Percentiles rank a stretch among this genome's conserved stretches.
phyloP scores from a whole-genome alignment of 2,113 vertebrate species.

The Montifringilla adamsi region DNA sequence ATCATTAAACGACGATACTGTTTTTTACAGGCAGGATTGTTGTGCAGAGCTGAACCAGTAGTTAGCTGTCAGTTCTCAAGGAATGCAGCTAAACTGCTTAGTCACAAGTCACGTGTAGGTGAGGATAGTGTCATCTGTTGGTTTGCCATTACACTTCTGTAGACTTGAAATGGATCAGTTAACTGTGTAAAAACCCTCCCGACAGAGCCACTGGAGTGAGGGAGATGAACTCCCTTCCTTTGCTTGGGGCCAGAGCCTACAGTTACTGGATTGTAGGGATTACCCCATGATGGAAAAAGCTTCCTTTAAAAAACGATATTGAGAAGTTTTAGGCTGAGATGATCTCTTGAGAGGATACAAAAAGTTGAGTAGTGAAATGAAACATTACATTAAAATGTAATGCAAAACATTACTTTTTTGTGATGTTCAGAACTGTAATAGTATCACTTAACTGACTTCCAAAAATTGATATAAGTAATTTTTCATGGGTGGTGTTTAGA shows the following conservation, averaged over 20 bases:
- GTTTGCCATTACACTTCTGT: not conserved
- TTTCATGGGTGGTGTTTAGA: not conserved
- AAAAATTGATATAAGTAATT: not conserved
- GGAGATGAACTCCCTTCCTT: not conserved
- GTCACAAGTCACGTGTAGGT: not conserved
- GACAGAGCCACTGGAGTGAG: not conserved
- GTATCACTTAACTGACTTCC: not conserved
- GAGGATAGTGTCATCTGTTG: not conserved
- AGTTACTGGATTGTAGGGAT: not conserved
- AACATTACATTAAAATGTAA: not conserved
- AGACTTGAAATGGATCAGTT: not conserved
- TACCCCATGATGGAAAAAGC: not conserved
- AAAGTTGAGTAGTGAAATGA: not conserved
- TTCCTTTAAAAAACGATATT: not conserved
- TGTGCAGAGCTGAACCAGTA: not conserved
- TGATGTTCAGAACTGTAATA: not conserved
- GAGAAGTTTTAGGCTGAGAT: not conserved
- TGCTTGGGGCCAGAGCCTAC: not conserved
- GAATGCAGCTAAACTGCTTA: not conserved
- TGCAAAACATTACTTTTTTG: not conserved
- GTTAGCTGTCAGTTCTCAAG: not conserved
- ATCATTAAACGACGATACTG: rapidly evolving
- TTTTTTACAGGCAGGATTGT: not conserved
- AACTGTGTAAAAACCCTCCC: not conserved
- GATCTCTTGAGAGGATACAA: not conserved